Evolutionary conservation across 2,113 vertebrate species (phyloP), one percentile per base, ranked within the genome.

Genomic region (Lycocorax pyrrhopterus): DNA sequence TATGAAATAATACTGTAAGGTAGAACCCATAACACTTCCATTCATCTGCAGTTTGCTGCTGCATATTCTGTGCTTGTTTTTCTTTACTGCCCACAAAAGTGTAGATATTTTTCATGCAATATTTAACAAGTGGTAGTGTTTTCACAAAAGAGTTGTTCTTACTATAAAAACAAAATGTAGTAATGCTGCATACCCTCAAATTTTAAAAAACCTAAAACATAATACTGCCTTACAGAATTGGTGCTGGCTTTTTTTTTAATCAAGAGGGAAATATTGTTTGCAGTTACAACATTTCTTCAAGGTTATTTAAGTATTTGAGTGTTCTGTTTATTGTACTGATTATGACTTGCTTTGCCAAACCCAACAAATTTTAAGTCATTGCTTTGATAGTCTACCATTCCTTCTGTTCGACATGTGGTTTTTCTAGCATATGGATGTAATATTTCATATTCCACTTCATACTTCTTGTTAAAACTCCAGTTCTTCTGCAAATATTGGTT

Each of bases 341-440:
- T 96, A 95, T 88, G 64, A 75, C 25, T 94, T 85, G 47, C 72
- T 82, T 84, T 97, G 96, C 96, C 96, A 98, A 97, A 68, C 94
- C 83, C 84, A 96, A 94, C 92, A 89, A 96, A 94, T 94, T 96
- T 96, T 88, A 89, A 95, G 91, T 93, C 92, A 60, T 43, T 83
- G 44, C 93, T 96, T 95, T 96, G 92, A 94, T 96, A 93, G 71
- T 72, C 86, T 89, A 93, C 80, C 63, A 92, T 96, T 93, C 95
- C 92, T 96, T 96, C 89, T 97, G 95, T 97, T 97, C 6, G 21
- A 96, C 96, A 95, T 95, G 96, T 97, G 97, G 94, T 96, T 97
- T 95, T 73, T 59, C 64, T 73, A 93, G 71, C 96, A 98, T 97
- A 95, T 97, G 96, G 96, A 94, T 92, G 66, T 87, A 92, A 93